Conservation (phyloP, 2,797 vertebrate species). For the Amphiprion clarkii region DNA sequence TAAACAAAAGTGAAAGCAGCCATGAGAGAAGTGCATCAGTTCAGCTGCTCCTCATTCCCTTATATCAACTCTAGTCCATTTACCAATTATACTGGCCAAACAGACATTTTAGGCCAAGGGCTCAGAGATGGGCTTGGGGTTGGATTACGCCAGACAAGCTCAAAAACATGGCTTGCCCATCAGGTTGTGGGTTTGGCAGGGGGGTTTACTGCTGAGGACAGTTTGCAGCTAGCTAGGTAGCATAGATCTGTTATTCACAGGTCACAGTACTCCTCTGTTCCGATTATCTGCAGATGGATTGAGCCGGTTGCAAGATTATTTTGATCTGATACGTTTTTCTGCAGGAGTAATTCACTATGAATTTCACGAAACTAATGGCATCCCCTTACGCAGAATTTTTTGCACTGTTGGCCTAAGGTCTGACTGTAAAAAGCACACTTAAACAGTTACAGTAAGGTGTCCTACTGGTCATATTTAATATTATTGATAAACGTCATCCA, state of each 20-base stretch:
- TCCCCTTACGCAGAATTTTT: not conserved
- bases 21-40: slow-evolving; percentile 51
- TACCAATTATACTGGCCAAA: slow-evolving; percentile 79
- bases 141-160: slow-evolving; percentile 61
- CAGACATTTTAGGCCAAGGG: slow-evolving; percentile 64
- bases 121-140: slow-evolving; percentile 53
- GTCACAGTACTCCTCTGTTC: slow-evolving; percentile 10
- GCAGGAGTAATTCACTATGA: not conserved
- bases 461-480: not conserved
- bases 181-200: not conserved
- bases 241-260: slow-evolving; percentile 18
- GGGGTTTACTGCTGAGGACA: slow-evolving; percentile 14
- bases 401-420: not conserved
- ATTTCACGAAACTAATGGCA: no score
- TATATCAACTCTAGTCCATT: slow-evolving; percentile 79
- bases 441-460: not conserved
- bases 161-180: slow-evolving; percentile 38
- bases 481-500: no score
- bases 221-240: slow-evolving; percentile 31
- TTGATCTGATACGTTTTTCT: slow-evolving; percentile 6
- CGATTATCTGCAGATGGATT: slow-evolving; percentile 6
- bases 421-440: not conserved
- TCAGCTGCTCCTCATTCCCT: slow-evolving; percentile 80
- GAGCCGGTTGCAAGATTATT: slow-evolving; percentile 9
- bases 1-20: slow-evolving; percentile 74